Base-by-base conservation (phyloP, 2,888 invertebrate genomes). In the Leucozona laternaria region DNA sequence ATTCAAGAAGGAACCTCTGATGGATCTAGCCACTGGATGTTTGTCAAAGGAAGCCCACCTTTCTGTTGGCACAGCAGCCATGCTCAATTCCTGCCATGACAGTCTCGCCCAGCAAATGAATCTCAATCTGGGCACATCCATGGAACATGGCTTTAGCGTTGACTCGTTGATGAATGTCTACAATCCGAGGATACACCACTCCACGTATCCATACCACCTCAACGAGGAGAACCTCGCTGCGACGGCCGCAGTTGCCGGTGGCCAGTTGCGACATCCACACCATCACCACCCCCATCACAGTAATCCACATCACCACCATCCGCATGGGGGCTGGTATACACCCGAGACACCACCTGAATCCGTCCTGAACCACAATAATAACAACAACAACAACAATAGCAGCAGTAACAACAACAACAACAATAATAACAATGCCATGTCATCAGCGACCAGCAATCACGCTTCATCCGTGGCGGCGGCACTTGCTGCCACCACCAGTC, bases 151-250 rank as follows among this genome's bases (percentile, higher is more conserved):
- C 17, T 93, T 93, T 88, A 92, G 92, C 11, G 93, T 93, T 7
- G 93, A 93, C 88, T 93, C 93, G 10, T 90, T 93, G 48, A 93
- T 93, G 93, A 93, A 93, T 88, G 93, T 92, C 64, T 93, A 93
- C 81, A 93, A 92, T 90, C 92, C 93, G 28, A 90, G 93, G 64
- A 90, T 93, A 68, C 93, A 93, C 88, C 93, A 92, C 88, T 90
- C 90, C 88, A 91, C 92, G 79, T 91, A 92, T 89, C 92, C 93
- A 73, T 93, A 93, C 89, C 93, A 93, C 81, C 88, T 92, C 79
- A 93, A 93, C 68, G 93, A 93, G 37, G 93, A 93, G 34, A 93
- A 92, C 82, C 89, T 93, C 58, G 91, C 90, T 34, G 91, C 91
- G 72, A 91, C 91, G 11, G 88, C 90, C 28, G 89, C 89, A 57